Base-by-base conservation (phyloP, 2,888 invertebrate species). In the Phytoseiulus persimilis region DNA sequence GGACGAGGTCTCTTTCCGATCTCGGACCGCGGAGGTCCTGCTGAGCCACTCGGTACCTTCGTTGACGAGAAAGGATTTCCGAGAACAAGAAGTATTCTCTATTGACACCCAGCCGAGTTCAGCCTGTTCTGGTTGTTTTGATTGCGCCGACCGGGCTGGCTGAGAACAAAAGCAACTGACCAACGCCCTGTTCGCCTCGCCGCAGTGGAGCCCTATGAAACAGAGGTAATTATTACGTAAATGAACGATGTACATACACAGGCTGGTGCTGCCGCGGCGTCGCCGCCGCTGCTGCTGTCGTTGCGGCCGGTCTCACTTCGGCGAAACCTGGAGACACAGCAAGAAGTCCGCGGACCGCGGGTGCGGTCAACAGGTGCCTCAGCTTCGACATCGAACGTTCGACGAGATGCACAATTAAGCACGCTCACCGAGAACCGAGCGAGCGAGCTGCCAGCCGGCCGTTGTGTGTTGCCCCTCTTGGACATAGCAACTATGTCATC, bases 161-260 rank as follows among this genome's bases (percentile, higher is more conserved):
- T 65, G 65, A 65, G 65, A 65, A 65, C 65, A 65, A 65, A 65
- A 65, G 65, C 65, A 65, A 65, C 65, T 65, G 18, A 65, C 65
- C 65, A 65, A 65, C 65, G 65, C 65, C 65, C 65, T 65, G 65
- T 65, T 65, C 65, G 65, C 65, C 65, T 65, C 65, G 65, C 65
- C 65, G 65, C 65, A 65, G 5, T 65, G 65, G 65, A 65, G 65
- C 65, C 65, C 65, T 65, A 65, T 65, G 65, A 65, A 23, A 65
- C 5, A 23, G 33, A 87, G 32, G 39, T 87, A 87, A 87, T 87
- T 87, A 87, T 87, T 87, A 87, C 87, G 87, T 32, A 87, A 87
- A 87, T 87, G 87, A 87, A 87, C 87, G 65, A 65, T 23, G 65
- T 65, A 65, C 65, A 65, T 65, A 65, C 65, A 65, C 65, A 65